These are phyloP conservation scores for Tetragonula clypearis DNA, from an alignment of 1,140 invertebrate species.

Conservation along the genomic window DNA sequence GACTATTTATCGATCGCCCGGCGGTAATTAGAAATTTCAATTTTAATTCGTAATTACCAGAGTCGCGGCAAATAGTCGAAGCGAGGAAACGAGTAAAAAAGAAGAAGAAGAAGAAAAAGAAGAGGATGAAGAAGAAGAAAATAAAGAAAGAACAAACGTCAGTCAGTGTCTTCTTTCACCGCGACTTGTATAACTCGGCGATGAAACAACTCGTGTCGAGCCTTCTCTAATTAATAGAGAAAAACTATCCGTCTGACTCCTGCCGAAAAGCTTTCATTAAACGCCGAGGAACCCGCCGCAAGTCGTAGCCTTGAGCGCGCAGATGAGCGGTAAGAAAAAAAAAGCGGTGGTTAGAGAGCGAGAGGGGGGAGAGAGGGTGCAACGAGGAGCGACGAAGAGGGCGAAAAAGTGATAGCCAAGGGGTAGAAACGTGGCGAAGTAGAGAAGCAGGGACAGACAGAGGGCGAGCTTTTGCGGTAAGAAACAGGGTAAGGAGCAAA, in stretches of 20 bases:
- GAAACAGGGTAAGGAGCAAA: slow-evolving; percentile 42
- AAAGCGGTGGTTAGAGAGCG: background rate
- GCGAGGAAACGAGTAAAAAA: background rate
- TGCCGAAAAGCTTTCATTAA: slow-evolving; percentile 60
- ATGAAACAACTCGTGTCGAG: slow-evolving; percentile 22
- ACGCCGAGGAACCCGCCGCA: slow-evolving; percentile 29
- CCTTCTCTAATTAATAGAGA: slow-evolving; percentile 47
- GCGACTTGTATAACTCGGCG: background rate
- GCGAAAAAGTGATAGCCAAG: slow-evolving; percentile 16
- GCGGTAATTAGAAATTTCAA: slow-evolving; percentile 43
- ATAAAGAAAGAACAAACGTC: no score
- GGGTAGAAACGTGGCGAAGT: background rate
- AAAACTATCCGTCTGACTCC: slow-evolving; percentile 26
- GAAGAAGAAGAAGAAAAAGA: background rate
- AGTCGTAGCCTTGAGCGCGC: background rate
- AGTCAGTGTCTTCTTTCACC: background rate
- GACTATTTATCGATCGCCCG: slow-evolving; percentile 26
- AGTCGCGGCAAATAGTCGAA: slow-evolving; percentile 7
- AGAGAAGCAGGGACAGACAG: slow-evolving; percentile 21
- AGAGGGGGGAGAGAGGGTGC: background rate
- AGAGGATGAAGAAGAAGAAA: background rate
- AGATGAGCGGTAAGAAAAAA: slow-evolving; percentile 32
- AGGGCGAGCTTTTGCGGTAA: slow-evolving; percentile 41
- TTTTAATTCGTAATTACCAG: slow-evolving; percentile 44
- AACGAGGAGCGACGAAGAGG: background rate